A percentile compares a stretch with the other conserved stretches of the same genome.
Evolutionary conservation across 2,113 vertebrate genomes (phyloP).

Genomic region (Oryzias celebensis): DNA sequence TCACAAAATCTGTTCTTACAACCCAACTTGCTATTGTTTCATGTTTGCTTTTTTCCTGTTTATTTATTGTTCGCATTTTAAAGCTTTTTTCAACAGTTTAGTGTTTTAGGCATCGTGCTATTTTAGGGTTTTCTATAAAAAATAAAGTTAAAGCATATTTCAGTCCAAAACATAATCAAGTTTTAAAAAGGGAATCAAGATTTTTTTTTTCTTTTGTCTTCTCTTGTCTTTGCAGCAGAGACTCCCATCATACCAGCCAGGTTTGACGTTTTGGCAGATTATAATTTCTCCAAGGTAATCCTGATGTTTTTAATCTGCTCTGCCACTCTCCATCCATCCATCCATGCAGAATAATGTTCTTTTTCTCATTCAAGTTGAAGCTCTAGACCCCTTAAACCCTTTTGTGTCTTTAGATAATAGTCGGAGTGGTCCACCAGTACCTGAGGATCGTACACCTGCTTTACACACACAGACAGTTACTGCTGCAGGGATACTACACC

Average conservation of each 20-base stretch:
- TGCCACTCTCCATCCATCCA: not conserved
- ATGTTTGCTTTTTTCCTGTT: no score
- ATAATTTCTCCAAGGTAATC: slow-evolving; percentile 83
- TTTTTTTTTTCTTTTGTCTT: not conserved
- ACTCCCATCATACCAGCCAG: slow-evolving; percentile 78
- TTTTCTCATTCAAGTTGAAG: not conserved
- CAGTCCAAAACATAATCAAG: not conserved
- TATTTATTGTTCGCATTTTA: no score
- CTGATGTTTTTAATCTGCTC: not conserved
- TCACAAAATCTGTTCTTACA: no score
- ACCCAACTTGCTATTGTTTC: no score
- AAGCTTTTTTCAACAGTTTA: no score
- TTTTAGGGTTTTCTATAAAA: no score
- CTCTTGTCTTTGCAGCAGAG: slow-evolving; percentile 69
- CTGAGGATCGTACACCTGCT: slow-evolving; percentile 76
- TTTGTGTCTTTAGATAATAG: slow-evolving; percentile 70
- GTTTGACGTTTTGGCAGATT: slow-evolving; percentile 86
- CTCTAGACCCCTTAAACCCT: not conserved
- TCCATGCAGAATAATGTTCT: not conserved
- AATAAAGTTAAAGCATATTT: no score
- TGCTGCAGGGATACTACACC: slow-evolving; percentile 84
- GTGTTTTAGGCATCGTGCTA: no score
- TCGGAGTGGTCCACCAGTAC: slow-evolving; percentile 85
- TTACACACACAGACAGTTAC: slow-evolving; percentile 75
- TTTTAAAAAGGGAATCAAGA: no score